Conservation (phyloP, 2,888 invertebrate species). For the Aricia artaxerxes region DNA sequence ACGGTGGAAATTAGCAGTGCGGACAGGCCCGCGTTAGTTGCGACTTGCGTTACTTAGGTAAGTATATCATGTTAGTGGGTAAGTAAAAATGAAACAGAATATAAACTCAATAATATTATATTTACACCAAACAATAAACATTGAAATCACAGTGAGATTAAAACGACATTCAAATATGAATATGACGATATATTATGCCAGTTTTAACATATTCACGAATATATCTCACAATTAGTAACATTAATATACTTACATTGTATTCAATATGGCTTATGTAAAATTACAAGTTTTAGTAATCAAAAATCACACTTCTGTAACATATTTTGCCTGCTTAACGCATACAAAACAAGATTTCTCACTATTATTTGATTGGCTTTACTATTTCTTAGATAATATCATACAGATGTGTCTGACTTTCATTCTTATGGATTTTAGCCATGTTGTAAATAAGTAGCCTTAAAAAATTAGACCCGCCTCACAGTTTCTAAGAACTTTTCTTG, state of each 20-base stretch:
- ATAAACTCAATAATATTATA: slow-evolving; percentile 66
- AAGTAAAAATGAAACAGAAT: slow-evolving; percentile 43
- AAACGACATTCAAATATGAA: slow-evolving; percentile 59
- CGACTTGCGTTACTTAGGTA: too few species aligned
- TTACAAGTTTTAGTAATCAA: not conserved
- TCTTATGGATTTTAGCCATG: too few species aligned
- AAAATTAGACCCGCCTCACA: too few species aligned
- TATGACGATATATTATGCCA: slow-evolving; percentile 7
- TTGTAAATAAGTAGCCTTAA: too few species aligned
- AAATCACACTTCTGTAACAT: slow-evolving; percentile 6
- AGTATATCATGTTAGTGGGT: not conserved
- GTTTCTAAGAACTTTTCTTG: not conserved
- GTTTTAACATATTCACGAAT: slow-evolving; percentile 13
- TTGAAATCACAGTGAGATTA: slow-evolving; percentile 71
- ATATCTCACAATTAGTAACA: slow-evolving; percentile 23
- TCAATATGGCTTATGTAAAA: not conserved
- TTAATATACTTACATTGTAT: slow-evolving; percentile 20
- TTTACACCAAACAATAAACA: slow-evolving; percentile 71
- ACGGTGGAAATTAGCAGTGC: too few species aligned
- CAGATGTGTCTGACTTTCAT: too few species aligned
- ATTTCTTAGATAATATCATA: too few species aligned
- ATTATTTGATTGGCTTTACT: too few species aligned
- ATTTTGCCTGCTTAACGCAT: not conserved
- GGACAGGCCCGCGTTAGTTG: too few species aligned
- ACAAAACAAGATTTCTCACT: not conserved